These are phyloP conservation scores for Drosophila kurseongensis DNA, from an alignment of 1,140 invertebrate genomes.

Conservation along the genomic window DNA sequence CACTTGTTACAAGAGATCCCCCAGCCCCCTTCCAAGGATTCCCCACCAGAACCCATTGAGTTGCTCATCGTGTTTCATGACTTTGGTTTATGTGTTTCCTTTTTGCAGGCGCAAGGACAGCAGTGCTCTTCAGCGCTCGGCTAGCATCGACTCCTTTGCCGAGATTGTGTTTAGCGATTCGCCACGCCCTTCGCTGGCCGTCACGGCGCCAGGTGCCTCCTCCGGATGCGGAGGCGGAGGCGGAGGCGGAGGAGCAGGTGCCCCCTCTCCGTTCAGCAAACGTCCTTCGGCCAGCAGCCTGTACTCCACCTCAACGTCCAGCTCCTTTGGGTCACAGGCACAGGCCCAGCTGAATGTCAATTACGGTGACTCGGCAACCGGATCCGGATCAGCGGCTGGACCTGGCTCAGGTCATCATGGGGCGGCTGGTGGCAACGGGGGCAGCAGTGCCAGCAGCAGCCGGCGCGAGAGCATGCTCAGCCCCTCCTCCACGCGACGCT, in stretches of 20 bases:
- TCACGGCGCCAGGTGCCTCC: conserved; percentile 49
- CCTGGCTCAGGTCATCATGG: conserved; percentile 52
- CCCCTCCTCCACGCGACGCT: conserved; percentile 89
- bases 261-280: conserved; percentile 78
- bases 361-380: conserved; percentile 71
- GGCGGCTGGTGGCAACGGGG: conserved; percentile 44
- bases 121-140: conserved; percentile 89
- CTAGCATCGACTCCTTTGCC: conserved; percentile 91
- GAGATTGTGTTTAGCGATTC: conserved; percentile 87
- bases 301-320: conserved; percentile 83
- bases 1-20: conserved; percentile 29
- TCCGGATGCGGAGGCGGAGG: conserved; percentile 3
- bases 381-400: conserved; percentile 19
- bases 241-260: conserved; percentile 4
- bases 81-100: conserved; percentile 18
- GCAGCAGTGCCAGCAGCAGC: conserved; percentile 70
- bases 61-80: conserved; percentile 16
- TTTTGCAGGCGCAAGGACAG: conserved; percentile 86
- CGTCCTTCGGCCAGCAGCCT: conserved; percentile 85
- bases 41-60: conserved; percentile 10
- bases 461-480: conserved; percentile 88
- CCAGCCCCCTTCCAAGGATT: background rate
- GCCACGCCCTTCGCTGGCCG: conserved; percentile 72
- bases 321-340: conserved; percentile 53
- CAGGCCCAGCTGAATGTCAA: conserved; percentile 82